These are phyloP conservation scores for Upupa epops DNA, from an alignment of 2,113 vertebrate species.

Conservation along the genomic window DNA sequence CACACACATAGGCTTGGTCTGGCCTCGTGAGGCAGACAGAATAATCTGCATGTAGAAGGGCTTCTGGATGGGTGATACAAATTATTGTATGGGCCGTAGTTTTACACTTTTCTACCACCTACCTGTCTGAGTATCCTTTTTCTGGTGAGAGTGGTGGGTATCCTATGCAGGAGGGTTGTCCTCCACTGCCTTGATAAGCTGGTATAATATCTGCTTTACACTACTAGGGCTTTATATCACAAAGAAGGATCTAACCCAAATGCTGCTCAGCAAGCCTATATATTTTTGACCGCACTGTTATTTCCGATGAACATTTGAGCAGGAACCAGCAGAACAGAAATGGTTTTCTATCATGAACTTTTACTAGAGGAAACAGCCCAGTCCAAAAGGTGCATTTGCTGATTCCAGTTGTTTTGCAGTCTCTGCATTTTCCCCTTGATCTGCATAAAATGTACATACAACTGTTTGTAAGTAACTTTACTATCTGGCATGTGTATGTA, in stretches of 20 bases:
- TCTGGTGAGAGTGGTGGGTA: background rate
- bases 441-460: background rate
- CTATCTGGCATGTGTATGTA: background rate
- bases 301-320: background rate
- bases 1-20: background rate
- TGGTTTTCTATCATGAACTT: background rate
- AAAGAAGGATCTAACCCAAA: background rate
- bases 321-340: background rate
- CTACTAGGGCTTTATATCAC: background rate
- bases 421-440: background rate
- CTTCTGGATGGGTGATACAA: background rate
- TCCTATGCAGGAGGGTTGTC: slow-evolving; percentile 16
- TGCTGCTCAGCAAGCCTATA: background rate
- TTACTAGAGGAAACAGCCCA: background rate
- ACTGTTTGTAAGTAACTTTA: slow-evolving; percentile 4
- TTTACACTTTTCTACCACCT: background rate
- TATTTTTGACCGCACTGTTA: slow-evolving; percentile 10
- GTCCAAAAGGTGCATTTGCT: background rate
- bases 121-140: background rate
- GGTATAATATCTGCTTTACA: background rate
- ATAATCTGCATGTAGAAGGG: background rate
- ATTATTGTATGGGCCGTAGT: background rate
- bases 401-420: background rate
- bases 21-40: background rate
- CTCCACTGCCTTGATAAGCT: slow-evolving; percentile 19